Conservation (phyloP, 2,797 vertebrate species). For the Chiropotes sagulatus region DNA sequence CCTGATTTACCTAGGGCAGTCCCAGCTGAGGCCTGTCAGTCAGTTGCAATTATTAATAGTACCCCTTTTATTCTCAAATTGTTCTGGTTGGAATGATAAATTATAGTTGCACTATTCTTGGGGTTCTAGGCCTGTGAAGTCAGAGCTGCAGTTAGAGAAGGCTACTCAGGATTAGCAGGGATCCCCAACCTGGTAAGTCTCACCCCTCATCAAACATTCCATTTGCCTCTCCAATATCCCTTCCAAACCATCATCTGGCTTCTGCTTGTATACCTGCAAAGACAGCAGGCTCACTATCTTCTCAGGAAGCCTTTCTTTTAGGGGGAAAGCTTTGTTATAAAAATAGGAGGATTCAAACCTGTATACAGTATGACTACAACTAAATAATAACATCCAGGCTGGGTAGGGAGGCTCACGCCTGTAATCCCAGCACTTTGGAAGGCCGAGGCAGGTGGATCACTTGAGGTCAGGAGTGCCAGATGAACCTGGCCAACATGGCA, state of each 20-base stretch:
- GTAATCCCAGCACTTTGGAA: background rate
- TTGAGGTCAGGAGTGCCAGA: background rate
- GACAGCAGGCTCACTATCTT: background rate
- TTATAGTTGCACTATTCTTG: background rate
- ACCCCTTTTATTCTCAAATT: background rate
- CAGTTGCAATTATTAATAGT: background rate
- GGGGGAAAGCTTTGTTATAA: background rate
- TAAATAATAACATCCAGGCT: background rate
- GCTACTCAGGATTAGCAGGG: background rate
- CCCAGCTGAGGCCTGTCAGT: background rate
- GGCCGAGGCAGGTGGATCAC: background rate
- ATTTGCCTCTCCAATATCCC: background rate
- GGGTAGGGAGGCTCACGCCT: background rate
- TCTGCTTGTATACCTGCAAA: background rate
- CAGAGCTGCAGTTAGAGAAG: background rate
- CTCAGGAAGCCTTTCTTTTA: background rate
- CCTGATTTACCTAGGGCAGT: background rate
- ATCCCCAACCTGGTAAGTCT: background rate
- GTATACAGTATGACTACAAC: background rate
- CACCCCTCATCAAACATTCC: background rate
- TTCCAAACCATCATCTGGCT: background rate
- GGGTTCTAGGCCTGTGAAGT: background rate
- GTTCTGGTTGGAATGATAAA: background rate
- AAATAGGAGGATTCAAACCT: slow-evolving; percentile 22
- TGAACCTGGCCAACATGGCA: background rate